Percentiles rank a stretch among this genome's conserved stretches.
phyloP scores from a whole-genome alignment of 1,140 invertebrate genomes.

The Periplaneta americana region DNA sequence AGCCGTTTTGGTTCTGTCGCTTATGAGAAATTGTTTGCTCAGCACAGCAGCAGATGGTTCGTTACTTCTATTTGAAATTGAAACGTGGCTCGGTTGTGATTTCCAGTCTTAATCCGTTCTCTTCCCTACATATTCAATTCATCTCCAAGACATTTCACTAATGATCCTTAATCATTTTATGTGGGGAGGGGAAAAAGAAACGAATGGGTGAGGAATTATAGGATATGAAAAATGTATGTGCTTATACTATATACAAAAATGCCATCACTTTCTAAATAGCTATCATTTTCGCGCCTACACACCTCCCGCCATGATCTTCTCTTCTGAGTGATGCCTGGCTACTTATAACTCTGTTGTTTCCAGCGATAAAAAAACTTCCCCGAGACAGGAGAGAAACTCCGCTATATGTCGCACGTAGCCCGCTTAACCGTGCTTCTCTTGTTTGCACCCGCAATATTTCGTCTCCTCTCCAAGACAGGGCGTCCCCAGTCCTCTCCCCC shows the following conservation, averaged over 20 bases:
- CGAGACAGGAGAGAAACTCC: neutral
- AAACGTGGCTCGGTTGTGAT: slow-evolving; percentile 6
- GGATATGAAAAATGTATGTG: slow-evolving; percentile 5
- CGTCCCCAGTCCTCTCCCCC: neutral
- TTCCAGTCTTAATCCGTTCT: slow-evolving; percentile 8
- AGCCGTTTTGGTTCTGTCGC: slow-evolving; percentile 6
- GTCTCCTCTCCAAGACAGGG: neutral
- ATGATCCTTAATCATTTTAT: slow-evolving; percentile 15
- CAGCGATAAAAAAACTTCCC: neutral
- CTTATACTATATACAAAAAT: neutral
- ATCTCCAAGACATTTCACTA: slow-evolving; percentile 15
- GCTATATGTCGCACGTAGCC: neutral
- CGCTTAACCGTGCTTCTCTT: neutral
- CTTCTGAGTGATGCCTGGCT: neutral
- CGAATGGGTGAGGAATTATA: neutral
- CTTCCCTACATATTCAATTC: slow-evolving; percentile 8
- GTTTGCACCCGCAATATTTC: neutral
- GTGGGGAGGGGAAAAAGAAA: neutral
- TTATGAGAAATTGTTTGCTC: slow-evolving; percentile 17
- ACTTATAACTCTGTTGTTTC: slow-evolving; percentile 5
- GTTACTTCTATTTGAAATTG: slow-evolving; percentile 17
- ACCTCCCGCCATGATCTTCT: neutral
- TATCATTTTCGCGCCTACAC: neutral
- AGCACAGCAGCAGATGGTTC: slow-evolving; percentile 17
- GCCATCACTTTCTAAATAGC: neutral